phyloP scores from a whole-genome alignment of 1,140 invertebrate species.

The Mactra quadrangularis region DNA sequence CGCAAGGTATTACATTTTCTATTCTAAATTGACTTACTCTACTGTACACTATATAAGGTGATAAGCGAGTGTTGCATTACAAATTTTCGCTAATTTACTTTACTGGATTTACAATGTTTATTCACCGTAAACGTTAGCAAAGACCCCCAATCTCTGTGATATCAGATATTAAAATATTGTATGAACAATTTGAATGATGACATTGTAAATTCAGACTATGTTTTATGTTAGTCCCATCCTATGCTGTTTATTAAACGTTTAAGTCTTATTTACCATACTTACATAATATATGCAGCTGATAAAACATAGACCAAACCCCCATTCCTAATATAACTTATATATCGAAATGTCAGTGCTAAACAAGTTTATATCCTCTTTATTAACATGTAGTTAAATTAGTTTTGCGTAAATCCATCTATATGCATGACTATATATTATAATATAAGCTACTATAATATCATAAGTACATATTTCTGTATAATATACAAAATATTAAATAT shows the following conservation, averaged over 20 bases:
- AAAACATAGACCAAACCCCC: too few species aligned
- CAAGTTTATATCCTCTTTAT: too few species aligned
- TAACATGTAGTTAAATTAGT: too few species aligned
- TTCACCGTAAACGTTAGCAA: not conserved
- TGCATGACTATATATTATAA: too few species aligned
- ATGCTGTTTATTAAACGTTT: slow-evolving; percentile 30
- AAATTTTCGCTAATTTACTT: slow-evolving; percentile 18
- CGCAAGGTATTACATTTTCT: not conserved
- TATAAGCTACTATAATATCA: too few species aligned
- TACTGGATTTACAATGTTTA: slow-evolving; percentile 29
- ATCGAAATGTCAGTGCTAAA: too few species aligned
- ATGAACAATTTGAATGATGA: not conserved
- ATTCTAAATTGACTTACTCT: slow-evolving; percentile 30
- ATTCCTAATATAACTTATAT: too few species aligned
- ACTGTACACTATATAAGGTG: slow-evolving; percentile 5
- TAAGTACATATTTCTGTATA: too few species aligned
- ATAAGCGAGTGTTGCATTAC: slow-evolving; percentile 23
- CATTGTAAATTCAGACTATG: not conserved
- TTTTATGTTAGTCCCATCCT: slow-evolving; percentile 2
- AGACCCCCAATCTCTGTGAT: too few species aligned
- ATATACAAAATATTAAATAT: too few species aligned
- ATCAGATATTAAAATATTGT: not conserved
- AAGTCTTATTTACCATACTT: slow-evolving; percentile 12
- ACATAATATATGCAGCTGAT: slow-evolving; percentile 42
- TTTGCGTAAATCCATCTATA: too few species aligned